phyloP scores from a whole-genome alignment of 2,797 vertebrate species.

The Chelidonichthys spinosus region DNA sequence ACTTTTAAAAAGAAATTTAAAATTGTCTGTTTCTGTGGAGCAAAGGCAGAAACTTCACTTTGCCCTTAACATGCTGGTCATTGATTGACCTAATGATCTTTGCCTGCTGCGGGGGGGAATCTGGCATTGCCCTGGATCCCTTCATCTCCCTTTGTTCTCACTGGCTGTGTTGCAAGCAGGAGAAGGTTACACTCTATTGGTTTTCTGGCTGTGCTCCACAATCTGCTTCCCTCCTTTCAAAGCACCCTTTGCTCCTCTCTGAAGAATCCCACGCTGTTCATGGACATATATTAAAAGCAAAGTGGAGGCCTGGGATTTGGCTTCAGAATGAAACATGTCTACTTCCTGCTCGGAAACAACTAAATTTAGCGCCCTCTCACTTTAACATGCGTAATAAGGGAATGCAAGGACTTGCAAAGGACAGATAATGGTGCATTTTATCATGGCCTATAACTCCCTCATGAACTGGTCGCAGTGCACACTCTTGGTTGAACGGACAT shows the following conservation, averaged over 20 bases:
- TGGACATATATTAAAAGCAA: constrained; percentile 3
- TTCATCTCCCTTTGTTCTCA: constrained; percentile 44
- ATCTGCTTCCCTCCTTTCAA: constrained; percentile 25
- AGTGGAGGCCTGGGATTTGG: constrained; percentile 23
- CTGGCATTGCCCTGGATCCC: constrained; percentile 30
- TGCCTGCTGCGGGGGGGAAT: constrained; percentile 27
- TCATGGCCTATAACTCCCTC: constrained; percentile 41
- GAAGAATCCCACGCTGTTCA: constrained; percentile 13
- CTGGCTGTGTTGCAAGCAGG: constrained; percentile 27
- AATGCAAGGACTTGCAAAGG: no score
- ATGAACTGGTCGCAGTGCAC: constrained; percentile 50
- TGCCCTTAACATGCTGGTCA: constrained; percentile 19
- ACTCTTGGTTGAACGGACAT: constrained; percentile 62
- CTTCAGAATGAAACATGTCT: constrained; percentile 19
- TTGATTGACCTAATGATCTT: constrained; percentile 42
- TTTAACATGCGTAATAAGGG: constrained; percentile 17
- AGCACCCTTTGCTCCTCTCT: constrained; percentile 17
- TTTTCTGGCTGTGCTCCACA: constrained; percentile 41
- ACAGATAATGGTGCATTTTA: constrained; percentile 48
- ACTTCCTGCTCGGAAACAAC: neutral
- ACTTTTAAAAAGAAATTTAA: neutral
- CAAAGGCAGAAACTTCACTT: constrained; percentile 13
- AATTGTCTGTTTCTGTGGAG: neutral
- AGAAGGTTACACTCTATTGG: constrained; percentile 81
- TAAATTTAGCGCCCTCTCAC: neutral